Evolutionary conservation across 2,113 vertebrate species (phyloP), one percentile per base, ranked within the genome.

Genomic region (Ammodytes dubius): DNA sequence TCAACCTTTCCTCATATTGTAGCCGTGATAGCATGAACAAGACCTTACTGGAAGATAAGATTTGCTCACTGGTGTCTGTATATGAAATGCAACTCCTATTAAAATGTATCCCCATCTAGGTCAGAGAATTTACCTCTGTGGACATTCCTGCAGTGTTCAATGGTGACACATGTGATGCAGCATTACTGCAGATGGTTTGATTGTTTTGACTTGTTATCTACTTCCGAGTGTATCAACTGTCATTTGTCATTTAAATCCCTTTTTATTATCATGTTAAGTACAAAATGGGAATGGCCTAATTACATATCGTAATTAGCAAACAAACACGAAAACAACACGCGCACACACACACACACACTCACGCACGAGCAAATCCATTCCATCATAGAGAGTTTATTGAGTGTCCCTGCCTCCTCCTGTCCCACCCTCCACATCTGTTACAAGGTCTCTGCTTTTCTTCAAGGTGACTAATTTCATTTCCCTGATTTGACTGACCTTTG

Each of bases 401-500:
- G 50, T 2, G 9, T 5, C 69, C 14, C 70, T 14, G 50, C 63
- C 69, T 67, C 63, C 69, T 67, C 50, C 69, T 19, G 37, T 57
- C 74, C 54, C 14, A 6, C 10, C 69, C 56, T 43, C 49, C 53
- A 82, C 71, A 61, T 85, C 76, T 77, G 81, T 71, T 65, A 27
- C 71, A 58, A 57, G 42, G 71, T 67, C 75, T 85, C 91, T 94
- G 89, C 83, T 91, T 95, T 93, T 92, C 87, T 94, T 93, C 93
- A 95, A 95, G 91, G 93, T 96, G 97, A 97, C 96, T 96, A 96
- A 97, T 97, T 96, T 94, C 91, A 97, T 97, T 97, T 96, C 84
- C 85, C 94, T 90, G 92, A 95, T 97, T 96, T 95, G 95, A 96
- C 94, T 96, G 96, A 98, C 96, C 96, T 98, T 96, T 96, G 92